These are phyloP conservation scores for Drosophila sordidula DNA, from an alignment of 2,888 invertebrate genomes.

Conservation along the genomic window DNA sequence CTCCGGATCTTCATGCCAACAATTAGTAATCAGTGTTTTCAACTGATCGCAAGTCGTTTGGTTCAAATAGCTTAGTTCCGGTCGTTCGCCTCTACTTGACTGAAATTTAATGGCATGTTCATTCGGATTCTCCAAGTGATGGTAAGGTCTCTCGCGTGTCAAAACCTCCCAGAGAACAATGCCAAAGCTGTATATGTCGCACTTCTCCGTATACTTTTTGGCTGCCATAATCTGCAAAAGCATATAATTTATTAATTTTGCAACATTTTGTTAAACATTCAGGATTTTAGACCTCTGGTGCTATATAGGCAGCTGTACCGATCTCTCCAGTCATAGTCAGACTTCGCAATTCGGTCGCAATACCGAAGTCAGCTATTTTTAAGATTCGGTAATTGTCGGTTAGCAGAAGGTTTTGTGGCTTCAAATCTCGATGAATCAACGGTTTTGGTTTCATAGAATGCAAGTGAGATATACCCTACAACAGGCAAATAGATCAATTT, in stretches of 20 bases:
- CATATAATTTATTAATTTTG: not conserved
- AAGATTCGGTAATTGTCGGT: not conserved
- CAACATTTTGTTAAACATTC: not conserved
- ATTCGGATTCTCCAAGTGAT: not conserved
- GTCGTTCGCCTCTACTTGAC: not conserved
- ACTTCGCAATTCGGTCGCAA: slow-evolving; percentile 1
- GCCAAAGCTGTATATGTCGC: slow-evolving; percentile 34
- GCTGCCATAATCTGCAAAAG: not conserved
- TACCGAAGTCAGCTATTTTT: slow-evolving; percentile 30
- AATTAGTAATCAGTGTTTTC: slow-evolving; percentile 1
- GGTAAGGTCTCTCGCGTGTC: slow-evolving; percentile 10
- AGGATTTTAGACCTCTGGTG: slow-evolving; percentile 25
- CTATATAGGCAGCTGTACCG: slow-evolving; percentile 21
- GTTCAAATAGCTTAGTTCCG: not conserved
- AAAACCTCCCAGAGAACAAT: slow-evolving; percentile 29
- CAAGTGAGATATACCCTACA: slow-evolving; percentile 23
- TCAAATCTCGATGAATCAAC: slow-evolving; percentile 34
- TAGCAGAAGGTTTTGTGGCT: slow-evolving; percentile 23
- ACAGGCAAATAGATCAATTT: not conserved
- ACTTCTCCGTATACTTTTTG: slow-evolving; percentile 6
- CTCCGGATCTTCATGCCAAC: not conserved
- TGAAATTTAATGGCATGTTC: fast-evolving
- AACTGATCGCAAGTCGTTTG: not conserved
- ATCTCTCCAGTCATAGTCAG: not conserved
- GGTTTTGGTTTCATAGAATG: slow-evolving; percentile 4